Evolutionary conservation across 2,888 invertebrate genomes (phyloP).

Genomic region (Hirtodrosophila confusa): DNA sequence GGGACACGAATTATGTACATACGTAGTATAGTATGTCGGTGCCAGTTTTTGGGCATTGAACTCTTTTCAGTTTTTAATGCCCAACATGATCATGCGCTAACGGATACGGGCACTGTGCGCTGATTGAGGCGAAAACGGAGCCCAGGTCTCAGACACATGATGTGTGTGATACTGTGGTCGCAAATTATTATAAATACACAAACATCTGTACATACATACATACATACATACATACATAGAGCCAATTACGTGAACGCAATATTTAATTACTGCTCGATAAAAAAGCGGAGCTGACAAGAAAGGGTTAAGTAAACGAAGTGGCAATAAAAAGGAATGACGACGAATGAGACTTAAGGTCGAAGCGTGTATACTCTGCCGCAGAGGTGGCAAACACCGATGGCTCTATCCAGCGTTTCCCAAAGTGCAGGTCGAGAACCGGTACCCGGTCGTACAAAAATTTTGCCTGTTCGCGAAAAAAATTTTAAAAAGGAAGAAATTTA

Average conservation of each 20-base stretch:
- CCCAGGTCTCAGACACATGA: neutral
- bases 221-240: constrained; percentile 13
- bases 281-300: constrained; percentile 26
- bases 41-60: constrained; percentile 66
- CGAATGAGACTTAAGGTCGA: constrained; percentile 6
- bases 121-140: constrained; percentile 14
- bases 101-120: constrained; percentile 21
- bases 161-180: constrained; percentile 12
- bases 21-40: constrained; percentile 16
- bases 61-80: constrained; percentile 45
- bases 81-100: constrained; percentile 54
- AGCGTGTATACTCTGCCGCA: neutral
- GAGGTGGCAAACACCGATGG: too few relatives aligned
- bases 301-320: constrained; percentile 29
- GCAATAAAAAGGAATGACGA: constrained; percentile 5
- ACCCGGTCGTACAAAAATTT: too few relatives aligned
- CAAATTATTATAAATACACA: constrained; percentile 32
- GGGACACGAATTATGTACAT: constrained; percentile 42
- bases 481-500: too few relatives aligned
- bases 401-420: too few relatives aligned
- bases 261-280: constrained; percentile 57
- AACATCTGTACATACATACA: neutral
- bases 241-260: constrained; percentile 65
- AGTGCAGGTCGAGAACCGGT: too few relatives aligned
- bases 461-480: too few relatives aligned